Percentiles rank a stretch among this genome's conserved stretches.
These are phyloP conservation scores for Lasioglossum marginatum DNA, from an alignment of 2,888 invertebrate genomes.

Conservation along the genomic window DNA sequence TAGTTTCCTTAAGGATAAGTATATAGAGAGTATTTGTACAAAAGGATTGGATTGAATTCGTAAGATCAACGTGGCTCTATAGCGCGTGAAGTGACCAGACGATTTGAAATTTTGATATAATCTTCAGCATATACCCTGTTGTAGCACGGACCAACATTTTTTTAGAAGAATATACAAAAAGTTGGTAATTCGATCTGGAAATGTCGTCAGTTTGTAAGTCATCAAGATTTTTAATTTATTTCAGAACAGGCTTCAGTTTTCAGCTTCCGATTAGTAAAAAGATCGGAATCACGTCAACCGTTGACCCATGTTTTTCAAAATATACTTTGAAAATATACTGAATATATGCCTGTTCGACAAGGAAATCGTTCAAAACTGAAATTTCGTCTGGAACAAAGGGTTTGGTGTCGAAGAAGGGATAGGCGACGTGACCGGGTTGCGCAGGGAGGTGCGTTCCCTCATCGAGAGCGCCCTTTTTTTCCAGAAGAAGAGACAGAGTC, in stretches of 20 bases:
- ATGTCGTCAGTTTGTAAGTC: not conserved
- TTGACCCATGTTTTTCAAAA: not conserved
- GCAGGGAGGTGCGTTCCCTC: constrained; percentile 23
- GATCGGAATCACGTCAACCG: not conserved
- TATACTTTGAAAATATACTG: not conserved
- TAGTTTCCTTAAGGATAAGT: not conserved
- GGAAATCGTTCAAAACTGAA: not conserved
- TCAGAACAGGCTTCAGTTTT: not conserved
- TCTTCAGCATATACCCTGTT: not conserved
- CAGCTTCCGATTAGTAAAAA: no score
- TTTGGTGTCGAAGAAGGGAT: not conserved
- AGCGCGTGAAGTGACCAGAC: no score
- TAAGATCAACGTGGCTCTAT: no score
- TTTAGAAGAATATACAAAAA: not conserved
- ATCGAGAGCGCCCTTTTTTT: constrained; percentile 19
- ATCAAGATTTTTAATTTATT: not conserved
- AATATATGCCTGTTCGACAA: not conserved
- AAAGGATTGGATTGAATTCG: no score
- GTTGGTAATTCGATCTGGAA: not conserved
- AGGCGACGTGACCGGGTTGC: not conserved
- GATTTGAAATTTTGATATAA: no score
- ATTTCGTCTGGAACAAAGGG: not conserved
- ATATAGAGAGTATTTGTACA: not conserved
- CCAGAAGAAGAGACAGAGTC: constrained; percentile 24
- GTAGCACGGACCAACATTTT: no score